Percentiles rank a stretch among this genome's conserved stretches.
Conservation (phyloP, 2,888 invertebrate genomes). For the Xestoiulus laeticollis region DNA sequence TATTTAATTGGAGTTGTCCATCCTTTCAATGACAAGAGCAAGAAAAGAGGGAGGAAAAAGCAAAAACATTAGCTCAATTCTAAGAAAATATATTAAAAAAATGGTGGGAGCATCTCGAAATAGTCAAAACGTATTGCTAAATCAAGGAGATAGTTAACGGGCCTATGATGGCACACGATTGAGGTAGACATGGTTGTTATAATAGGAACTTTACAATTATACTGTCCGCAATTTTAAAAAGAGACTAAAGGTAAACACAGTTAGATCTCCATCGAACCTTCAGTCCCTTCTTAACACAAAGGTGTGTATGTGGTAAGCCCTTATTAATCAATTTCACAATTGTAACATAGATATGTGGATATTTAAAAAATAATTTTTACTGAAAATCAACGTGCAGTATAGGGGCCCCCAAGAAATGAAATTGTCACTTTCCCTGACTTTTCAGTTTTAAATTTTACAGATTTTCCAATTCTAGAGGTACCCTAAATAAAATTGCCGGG, state of each 20-base stretch:
- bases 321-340: neutral
- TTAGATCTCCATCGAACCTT: neutral
- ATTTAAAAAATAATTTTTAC: neutral
- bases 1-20: constrained; percentile 31
- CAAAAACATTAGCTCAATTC: neutral
- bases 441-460: too few species aligned
- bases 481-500: neutral
- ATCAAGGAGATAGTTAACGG: neutral
- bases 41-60: neutral
- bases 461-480: too few species aligned
- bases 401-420: too few species aligned
- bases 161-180: neutral
- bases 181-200: constrained; percentile 6
- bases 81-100: neutral
- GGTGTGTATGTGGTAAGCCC: neutral
- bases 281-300: constrained; percentile 12
- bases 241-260: neutral
- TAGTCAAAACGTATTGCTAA: neutral
- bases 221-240: neutral
- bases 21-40: neutral
- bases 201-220: constrained; percentile 13
- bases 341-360: neutral
- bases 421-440: too few species aligned
- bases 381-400: neutral
- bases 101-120: neutral